Evolutionary conservation across 2,888 invertebrate genomes (phyloP).

Genomic region (Drosophila fulvimacula): DNA sequence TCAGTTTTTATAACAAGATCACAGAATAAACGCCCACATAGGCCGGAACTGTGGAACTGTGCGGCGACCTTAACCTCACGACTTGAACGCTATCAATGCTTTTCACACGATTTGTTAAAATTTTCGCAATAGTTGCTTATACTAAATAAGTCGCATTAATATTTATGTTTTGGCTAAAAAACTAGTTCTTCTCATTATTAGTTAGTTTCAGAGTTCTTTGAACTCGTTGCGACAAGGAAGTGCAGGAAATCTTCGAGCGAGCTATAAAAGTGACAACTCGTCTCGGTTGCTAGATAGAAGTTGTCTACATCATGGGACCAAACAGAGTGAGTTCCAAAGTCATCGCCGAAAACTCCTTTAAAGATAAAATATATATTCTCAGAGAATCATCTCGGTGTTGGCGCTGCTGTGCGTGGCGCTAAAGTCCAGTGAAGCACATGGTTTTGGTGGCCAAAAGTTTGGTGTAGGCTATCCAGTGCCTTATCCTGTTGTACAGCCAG

Average conservation of each 20-base stretch:
- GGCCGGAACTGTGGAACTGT: conserved; percentile 62
- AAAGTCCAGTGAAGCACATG: conserved; percentile 35
- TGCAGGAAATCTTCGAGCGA: conserved; percentile 62
- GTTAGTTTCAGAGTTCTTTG: conserved; percentile 63
- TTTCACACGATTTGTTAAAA: conserved; percentile 64
- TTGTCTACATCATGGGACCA: conserved; percentile 49
- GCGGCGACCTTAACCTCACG: conserved; percentile 69
- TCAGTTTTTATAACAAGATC: conserved; percentile 70
- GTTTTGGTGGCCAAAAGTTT: conserved; percentile 69
- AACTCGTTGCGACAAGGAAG: conserved; percentile 64
- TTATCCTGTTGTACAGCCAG: conserved; percentile 60
- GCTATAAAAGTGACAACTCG: conserved; percentile 59
- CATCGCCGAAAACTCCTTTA: not conserved
- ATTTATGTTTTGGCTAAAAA: conserved; percentile 45
- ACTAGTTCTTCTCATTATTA: conserved; percentile 51
- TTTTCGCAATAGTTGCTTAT: conserved; percentile 59
- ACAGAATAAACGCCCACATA: conserved; percentile 60
- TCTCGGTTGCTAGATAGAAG: conserved; percentile 48
- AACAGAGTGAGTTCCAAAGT: conserved; percentile 50
- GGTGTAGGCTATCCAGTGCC: conserved; percentile 59
- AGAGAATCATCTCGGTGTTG: conserved; percentile 41
- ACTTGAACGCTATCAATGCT: conserved; percentile 70
- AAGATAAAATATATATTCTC: not conserved
- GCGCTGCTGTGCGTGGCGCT: conserved; percentile 38
- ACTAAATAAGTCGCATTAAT: conserved; percentile 56